Percentiles rank a stretch among this genome's conserved stretches.
phyloP scores from a whole-genome alignment of 2,888 invertebrate species.

The Melieria omissa region DNA sequence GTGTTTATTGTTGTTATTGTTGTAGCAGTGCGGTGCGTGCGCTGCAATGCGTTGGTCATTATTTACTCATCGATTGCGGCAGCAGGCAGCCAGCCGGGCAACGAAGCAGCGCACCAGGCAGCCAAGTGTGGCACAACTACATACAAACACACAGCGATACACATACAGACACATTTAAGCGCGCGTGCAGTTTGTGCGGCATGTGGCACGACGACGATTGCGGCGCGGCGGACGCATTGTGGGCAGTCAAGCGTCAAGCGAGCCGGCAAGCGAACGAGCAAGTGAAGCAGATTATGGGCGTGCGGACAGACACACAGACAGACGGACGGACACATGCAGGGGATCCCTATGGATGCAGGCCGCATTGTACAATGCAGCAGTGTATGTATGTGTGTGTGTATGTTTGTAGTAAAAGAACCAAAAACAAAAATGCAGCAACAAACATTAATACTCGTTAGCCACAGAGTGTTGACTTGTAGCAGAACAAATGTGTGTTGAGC shows the following conservation, averaged over 20 bases:
- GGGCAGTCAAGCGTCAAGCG: slow-evolving; percentile 10
- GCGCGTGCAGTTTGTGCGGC: too few relatives aligned
- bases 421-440: too few relatives aligned
- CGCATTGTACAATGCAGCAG: background rate
- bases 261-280: background rate
- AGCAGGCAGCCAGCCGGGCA: slow-evolving; percentile 4
- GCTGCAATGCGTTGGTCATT: slow-evolving; percentile 35
- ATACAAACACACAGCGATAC: too few relatives aligned
- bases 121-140: slow-evolving; percentile 1
- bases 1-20: slow-evolving; percentile 4
- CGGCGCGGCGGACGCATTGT: background rate
- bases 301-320: background rate
- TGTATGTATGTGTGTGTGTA: background rate
- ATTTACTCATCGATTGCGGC: slow-evolving; percentile 36
- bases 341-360: slow-evolving; percentile 33
- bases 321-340: slow-evolving; percentile 25
- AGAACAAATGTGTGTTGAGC: background rate
- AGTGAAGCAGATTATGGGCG: background rate
- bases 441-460: too few relatives aligned
- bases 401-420: background rate
- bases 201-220: too few relatives aligned
- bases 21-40: slow-evolving; percentile 15
- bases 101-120: background rate
- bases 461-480: too few relatives aligned
- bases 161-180: too few relatives aligned